Conservation (phyloP, 92 coral and sea anemone genomes). For the Parazoanthus swiftii region DNA sequence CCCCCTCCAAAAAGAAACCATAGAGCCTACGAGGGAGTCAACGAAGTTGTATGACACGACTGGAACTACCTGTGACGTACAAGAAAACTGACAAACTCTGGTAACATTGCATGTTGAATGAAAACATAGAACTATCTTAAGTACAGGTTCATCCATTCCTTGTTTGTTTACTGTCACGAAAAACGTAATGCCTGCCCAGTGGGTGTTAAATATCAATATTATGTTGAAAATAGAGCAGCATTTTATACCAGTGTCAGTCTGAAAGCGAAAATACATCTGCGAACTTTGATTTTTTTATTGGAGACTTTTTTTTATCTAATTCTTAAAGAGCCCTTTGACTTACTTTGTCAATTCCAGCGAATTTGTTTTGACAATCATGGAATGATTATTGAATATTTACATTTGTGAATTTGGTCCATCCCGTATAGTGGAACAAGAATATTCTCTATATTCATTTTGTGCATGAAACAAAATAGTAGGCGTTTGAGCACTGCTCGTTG, state of each 20-base stretch:
- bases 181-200: neutral
- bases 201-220: neutral
- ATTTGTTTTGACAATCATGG: neutral
- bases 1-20: neutral
- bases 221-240: neutral
- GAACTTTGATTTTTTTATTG: neutral
- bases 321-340: neutral
- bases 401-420: neutral
- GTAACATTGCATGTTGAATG: no score
- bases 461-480: neutral
- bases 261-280: neutral
- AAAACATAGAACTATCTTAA: no score
- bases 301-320: neutral
- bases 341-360: neutral
- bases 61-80: neutral
- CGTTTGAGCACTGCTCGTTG: slow-evolving; percentile 8
- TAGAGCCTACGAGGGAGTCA: no score
- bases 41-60: neutral
- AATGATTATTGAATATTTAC: neutral
- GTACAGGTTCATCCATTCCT: neutral
- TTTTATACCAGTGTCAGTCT: neutral
- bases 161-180: neutral
- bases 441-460: no score
- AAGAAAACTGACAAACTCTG: neutral
- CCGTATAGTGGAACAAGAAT: neutral